phyloP scores from a whole-genome alignment of 2,797 vertebrate species.

The Brachyrhaphis roseni region DNA sequence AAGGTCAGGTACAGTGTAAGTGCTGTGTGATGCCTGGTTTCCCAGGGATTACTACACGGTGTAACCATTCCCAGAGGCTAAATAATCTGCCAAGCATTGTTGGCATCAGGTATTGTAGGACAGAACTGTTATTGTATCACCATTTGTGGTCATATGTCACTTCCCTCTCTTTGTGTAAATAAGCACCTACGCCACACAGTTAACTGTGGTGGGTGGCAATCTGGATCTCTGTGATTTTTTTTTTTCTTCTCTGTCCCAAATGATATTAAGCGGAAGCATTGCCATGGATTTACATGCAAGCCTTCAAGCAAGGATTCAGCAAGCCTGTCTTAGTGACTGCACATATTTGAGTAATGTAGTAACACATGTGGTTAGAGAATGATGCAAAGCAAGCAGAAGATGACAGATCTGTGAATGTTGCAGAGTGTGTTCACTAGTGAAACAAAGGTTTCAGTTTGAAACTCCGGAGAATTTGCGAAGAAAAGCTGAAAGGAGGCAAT shows the following conservation, averaged over 20 bases:
- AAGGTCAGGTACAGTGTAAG: neutral
- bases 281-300: neutral
- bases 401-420: neutral
- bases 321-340: neutral
- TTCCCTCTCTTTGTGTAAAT: conserved; percentile 4
- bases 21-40: neutral
- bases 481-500: neutral
- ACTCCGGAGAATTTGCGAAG: neutral
- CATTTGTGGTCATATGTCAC: neutral
- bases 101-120: neutral
- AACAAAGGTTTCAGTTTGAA: neutral
- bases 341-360: neutral
- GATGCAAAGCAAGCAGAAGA: neutral
- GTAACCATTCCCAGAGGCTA: neutral
- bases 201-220: neutral
- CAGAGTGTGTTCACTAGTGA: neutral
- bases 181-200: neutral
- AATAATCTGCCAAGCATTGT: neutral
- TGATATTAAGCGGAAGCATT: neutral
- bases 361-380: neutral
- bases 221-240: neutral
- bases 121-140: neutral
- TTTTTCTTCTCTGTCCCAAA: neutral
- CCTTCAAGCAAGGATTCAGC: neutral
- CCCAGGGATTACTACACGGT: conserved; percentile 3